Evolutionary conservation across 2,888 invertebrate species (phyloP), one percentile per base, ranked within the genome.

Genomic region (Stratiomys singularior): DNA sequence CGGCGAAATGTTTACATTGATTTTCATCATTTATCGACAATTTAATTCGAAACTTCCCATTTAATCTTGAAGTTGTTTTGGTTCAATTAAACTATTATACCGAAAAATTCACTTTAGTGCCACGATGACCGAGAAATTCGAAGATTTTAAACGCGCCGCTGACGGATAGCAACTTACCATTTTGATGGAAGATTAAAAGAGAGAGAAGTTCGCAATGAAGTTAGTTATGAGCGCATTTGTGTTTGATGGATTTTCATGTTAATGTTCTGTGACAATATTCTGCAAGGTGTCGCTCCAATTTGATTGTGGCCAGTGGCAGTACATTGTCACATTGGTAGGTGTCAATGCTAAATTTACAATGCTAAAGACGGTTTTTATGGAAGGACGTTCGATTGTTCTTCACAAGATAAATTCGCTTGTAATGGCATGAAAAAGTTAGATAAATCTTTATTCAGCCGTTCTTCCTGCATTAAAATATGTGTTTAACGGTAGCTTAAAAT

Each of bases 91-190:
- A 5, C 5, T 60, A 60, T 18, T 21, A 13, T 5, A 18, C 5
- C 5, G 5, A 3, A 60, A 21, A 60, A 60, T 18, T n/a, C n/a
- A 60, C 60, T 21, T 5, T 5, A 5, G 37, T 37, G 37, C 37
- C 37, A 18, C 67, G 81, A 81, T 81, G 81, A 66, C 78, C 78
- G 77, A 72, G 78, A 78, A 79, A 80, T 78, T 76, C 66, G 9
- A 72, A 78, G 81, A 81, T 81, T 76, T 78, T 63, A 71, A 7
- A 52, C 46, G 77, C 27, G 69, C 60, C 47, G 18, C 71, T 78
- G 76, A 81, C 37, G 79, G 76, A 84, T 84, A 81, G 84, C 84
- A 83, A 87, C 87, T 86, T 85, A 86, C 86, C 86, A 86, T 86
- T 83, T 86, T 87, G 81, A 83, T 81, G 82, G 82, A 84, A 85